Percentiles rank a stretch among this genome's conserved stretches.
phyloP scores from a whole-genome alignment of 2,888 invertebrate species.

The Cryptosula pallasiana region DNA sequence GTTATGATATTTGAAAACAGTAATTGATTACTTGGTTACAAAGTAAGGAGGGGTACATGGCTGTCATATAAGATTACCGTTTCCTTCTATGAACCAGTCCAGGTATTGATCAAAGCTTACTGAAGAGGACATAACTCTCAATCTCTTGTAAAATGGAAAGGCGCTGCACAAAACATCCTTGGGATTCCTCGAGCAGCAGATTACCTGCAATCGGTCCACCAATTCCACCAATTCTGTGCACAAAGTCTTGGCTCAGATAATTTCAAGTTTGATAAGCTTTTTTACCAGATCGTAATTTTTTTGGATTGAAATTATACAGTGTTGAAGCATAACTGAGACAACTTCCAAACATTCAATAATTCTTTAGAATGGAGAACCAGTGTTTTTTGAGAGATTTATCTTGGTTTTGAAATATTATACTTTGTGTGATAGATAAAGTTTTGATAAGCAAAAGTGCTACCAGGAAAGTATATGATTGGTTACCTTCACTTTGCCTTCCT shows the following conservation, averaged over 20 bases:
- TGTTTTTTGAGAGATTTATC: not conserved
- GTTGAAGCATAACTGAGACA: too few species aligned
- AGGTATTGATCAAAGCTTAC: not conserved
- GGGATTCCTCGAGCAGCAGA: constrained; percentile 2
- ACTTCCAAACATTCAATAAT: too few species aligned
- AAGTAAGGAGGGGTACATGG: not conserved
- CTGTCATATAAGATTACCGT: not conserved
- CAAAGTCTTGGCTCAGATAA: too few species aligned
- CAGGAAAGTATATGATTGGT: not conserved
- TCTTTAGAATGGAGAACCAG: too few species aligned
- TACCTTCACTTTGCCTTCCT: not conserved
- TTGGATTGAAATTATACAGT: too few species aligned
- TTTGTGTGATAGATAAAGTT: not conserved
- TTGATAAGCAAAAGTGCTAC: not conserved
- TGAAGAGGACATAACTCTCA: not conserved
- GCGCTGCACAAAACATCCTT: constrained; percentile 8
- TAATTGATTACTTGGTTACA: too few species aligned
- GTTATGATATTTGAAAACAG: not conserved
- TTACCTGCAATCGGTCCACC: too few species aligned
- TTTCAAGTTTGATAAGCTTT: too few species aligned
- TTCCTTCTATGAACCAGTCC: not conserved
- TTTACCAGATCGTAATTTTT: too few species aligned
- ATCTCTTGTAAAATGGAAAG: constrained; percentile 3
- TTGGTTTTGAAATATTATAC: not conserved
- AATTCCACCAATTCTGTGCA: too few species aligned